Evolutionary conservation across 2,888 invertebrate species (phyloP).

Genomic region (Lomographa bimaculata): DNA sequence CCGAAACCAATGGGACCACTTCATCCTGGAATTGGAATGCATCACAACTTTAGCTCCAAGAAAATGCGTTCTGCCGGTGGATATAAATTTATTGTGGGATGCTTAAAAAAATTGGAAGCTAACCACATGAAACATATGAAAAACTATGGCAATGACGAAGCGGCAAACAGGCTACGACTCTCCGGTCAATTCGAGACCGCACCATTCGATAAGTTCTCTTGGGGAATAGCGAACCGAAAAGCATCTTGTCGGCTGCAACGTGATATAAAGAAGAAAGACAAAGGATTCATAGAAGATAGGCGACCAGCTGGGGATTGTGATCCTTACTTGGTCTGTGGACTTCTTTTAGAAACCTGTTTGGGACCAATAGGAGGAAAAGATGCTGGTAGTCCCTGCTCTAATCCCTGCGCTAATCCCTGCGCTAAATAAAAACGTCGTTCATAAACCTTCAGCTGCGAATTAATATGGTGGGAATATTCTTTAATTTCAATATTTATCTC

Average conservation of each 20-base stretch:
- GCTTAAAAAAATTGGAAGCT: constrained; percentile 94
- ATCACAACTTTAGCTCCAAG: constrained; percentile 95
- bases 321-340: constrained; percentile 86
- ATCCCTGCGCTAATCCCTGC: too few species aligned
- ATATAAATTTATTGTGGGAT: constrained; percentile 89
- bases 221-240: constrained; percentile 95
- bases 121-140: constrained; percentile 96
- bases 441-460: too few species aligned
- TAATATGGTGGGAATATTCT: too few species aligned
- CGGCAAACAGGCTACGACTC: constrained; percentile 95
- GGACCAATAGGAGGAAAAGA: constrained; percentile 27
- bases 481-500: too few species aligned
- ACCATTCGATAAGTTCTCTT: constrained; percentile 95
- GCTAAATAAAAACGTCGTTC: too few species aligned
- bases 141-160: constrained; percentile 94
- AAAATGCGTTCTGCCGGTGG: constrained; percentile 93
- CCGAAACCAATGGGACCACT: constrained; percentile 91
- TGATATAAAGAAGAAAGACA: constrained; percentile 92
- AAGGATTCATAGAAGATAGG: constrained; percentile 97
- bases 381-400: too few species aligned
- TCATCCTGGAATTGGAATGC: constrained; percentile 94
- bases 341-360: constrained; percentile 78
- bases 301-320: constrained; percentile 96
- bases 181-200: constrained; percentile 98
- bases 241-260: constrained; percentile 96